These are phyloP conservation scores for Hecatera dysodea DNA, from an alignment of 2,888 invertebrate species.

Conservation along the genomic window DNA sequence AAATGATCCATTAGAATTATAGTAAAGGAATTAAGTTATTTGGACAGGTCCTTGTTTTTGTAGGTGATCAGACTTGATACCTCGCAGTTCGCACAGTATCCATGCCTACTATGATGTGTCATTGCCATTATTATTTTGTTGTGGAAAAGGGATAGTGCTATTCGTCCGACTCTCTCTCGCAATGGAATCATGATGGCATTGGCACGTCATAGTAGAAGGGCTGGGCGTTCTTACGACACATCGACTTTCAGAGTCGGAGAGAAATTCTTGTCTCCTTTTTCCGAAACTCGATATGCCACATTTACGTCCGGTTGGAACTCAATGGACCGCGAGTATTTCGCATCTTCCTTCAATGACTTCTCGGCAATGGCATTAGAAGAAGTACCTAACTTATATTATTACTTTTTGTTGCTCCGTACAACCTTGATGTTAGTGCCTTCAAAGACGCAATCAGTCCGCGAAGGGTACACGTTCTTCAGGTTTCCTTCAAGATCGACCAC, in stretches of 20 bases:
- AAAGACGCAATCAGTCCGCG: constrained; percentile 93
- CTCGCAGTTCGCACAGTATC: constrained; percentile 2
- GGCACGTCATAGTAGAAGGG: not conserved
- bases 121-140: too few relatives aligned
- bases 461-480: constrained; percentile 95
- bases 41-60: constrained; percentile 28
- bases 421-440: constrained; percentile 86
- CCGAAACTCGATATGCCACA: not conserved
- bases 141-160: too few relatives aligned
- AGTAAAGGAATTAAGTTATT: constrained; percentile 6
- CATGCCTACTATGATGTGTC: too few relatives aligned
- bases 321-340: constrained; percentile 6
- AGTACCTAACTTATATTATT: constrained; percentile 56
- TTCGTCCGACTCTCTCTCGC: too few relatives aligned
- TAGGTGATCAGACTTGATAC: not conserved
- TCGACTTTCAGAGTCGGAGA: constrained; percentile 8
- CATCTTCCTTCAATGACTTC: constrained; percentile 29
- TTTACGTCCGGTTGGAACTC: not conserved
- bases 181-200: not conserved
- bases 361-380: constrained; percentile 9
- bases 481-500: constrained; percentile 93
- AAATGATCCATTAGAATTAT: constrained; percentile 15
- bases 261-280: not conserved
- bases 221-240: not conserved
- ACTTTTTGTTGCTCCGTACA: constrained; percentile 81